Evolutionary conservation across 2,797 vertebrate genomes (phyloP).

Genomic region (Apogon talboti): DNA sequence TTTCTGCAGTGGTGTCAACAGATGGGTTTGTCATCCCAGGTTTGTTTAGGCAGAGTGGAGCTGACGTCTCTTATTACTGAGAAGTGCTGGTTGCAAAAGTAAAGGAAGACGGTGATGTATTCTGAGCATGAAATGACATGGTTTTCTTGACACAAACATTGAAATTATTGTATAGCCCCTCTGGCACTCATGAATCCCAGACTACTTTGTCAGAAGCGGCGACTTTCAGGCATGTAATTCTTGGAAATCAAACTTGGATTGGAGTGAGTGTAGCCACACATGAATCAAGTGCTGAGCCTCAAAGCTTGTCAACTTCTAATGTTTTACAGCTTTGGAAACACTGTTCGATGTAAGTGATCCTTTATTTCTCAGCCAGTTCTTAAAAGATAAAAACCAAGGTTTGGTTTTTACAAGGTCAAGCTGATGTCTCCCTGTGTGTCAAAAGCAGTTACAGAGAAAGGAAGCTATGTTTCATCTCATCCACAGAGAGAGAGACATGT

Average conservation of each 20-base stretch:
- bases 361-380: no score
- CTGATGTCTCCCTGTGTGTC: not conserved
- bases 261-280: not conserved
- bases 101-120: conserved; percentile 19
- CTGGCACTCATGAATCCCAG: conserved; percentile 32
- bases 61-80: not conserved
- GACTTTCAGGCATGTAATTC: conserved; percentile 14
- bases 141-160: conserved; percentile 15
- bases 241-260: conserved; percentile 17
- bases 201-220: conserved; percentile 27
- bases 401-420: not conserved
- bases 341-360: no score
- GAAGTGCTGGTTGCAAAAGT: conserved; percentile 7
- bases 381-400: conserved; percentile 1
- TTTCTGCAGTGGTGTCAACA: conserved; percentile 27
- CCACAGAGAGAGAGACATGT: not conserved
- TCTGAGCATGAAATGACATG: conserved; percentile 3
- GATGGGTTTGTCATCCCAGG: conserved; percentile 6
- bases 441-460: not conserved
- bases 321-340: no score
- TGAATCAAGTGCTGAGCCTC: no score
- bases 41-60: not conserved
- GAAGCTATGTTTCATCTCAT: not conserved
- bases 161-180: conserved; percentile 28
- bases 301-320: no score